phyloP scores from a whole-genome alignment of 2,113 vertebrate genomes.

The Ciconia boyciana region DNA sequence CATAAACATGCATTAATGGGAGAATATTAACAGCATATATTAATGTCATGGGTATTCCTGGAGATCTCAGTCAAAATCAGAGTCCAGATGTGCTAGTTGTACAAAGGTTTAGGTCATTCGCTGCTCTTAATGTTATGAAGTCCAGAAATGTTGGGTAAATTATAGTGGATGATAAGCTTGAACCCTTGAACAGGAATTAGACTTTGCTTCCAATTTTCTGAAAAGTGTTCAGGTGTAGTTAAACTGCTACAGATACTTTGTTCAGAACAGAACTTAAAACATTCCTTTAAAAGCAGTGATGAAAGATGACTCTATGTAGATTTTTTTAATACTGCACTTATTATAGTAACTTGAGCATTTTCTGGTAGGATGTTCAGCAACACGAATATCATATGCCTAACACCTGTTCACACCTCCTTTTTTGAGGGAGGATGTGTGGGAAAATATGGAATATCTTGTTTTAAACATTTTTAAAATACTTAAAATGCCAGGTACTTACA shows the following conservation, averaged over 20 bases:
- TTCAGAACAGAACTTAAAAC: neutral
- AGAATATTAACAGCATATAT: neutral
- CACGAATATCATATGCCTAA: neutral
- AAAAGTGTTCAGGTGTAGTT: neutral
- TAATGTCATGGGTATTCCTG: accelerated
- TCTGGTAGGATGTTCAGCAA: neutral
- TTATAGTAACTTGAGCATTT: neutral
- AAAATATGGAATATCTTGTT: neutral
- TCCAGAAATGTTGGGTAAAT: neutral
- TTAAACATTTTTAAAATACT: neutral
- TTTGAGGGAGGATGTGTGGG: neutral
- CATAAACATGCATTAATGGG: neutral
- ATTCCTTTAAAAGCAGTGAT: neutral
- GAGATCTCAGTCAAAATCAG: neutral
- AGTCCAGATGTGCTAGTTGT: neutral
- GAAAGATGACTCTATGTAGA: neutral
- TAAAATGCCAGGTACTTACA: neutral
- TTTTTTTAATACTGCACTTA: neutral
- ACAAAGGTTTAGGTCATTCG: neutral
- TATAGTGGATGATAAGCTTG: neutral
- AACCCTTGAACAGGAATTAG: neutral
- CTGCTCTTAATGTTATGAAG: neutral
- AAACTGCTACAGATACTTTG: neutral
- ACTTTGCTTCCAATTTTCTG: neutral
- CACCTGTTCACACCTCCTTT: neutral